Conservation (phyloP, 1,140 invertebrate species). For the Procambarus virginalis region DNA sequence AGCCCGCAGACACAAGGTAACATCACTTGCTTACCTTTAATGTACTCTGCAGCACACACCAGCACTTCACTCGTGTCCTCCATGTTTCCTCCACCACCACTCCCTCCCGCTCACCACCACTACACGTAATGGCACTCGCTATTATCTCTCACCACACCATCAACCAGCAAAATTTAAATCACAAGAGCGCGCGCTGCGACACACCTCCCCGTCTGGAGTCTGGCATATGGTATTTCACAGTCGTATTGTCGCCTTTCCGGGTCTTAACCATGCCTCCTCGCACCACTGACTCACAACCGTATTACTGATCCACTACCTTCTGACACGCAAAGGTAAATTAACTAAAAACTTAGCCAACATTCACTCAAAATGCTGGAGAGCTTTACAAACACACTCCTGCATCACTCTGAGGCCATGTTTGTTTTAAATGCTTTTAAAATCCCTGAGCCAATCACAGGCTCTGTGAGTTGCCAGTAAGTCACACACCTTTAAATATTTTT, state of each 20-base stretch:
- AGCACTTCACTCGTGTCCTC: conserved; percentile 66
- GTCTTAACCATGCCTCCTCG: neutral
- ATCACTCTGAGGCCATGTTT: conserved; percentile 62
- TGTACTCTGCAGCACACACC: conserved; percentile 69
- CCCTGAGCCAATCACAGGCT: conserved; percentile 51
- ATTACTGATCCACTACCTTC: conserved; percentile 37
- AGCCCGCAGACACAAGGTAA: no score
- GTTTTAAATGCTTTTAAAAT: conserved; percentile 69
- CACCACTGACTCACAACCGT: neutral
- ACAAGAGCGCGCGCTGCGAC: neutral
- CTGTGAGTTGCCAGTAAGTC: no score
- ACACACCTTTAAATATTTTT: neutral
- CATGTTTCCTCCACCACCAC: conserved; percentile 14
- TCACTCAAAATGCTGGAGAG: conserved; percentile 28
- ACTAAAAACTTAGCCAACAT: neutral
- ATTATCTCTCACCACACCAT: neutral
- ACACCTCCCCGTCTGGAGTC: neutral
- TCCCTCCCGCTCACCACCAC: no score
- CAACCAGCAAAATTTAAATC: neutral
- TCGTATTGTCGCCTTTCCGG: neutral
- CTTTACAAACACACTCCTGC: neutral
- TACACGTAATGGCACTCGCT: neutral
- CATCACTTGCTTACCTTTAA: conserved; percentile 49
- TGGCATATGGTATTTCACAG: conserved; percentile 33
- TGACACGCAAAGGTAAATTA: conserved; percentile 20